phyloP scores from a whole-genome alignment of 2,113 vertebrate species.

The Eublepharis macularius region DNA sequence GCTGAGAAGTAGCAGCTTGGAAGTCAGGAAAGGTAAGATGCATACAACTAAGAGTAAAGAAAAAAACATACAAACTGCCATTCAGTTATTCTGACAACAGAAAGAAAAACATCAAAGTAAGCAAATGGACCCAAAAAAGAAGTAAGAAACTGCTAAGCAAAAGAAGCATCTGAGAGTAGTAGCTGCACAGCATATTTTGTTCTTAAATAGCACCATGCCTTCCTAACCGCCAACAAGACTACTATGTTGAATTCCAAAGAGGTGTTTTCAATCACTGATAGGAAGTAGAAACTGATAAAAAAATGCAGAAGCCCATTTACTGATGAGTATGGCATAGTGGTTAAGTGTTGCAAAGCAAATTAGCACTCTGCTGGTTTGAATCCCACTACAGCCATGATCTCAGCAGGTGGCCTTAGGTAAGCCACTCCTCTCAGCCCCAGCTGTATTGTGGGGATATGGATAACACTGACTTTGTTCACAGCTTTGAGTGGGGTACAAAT shows the following conservation, averaged over 20 bases:
- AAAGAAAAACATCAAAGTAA: neutral
- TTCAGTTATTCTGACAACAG: neutral
- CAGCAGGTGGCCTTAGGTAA: no score
- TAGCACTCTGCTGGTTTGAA: no score
- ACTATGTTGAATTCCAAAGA: neutral
- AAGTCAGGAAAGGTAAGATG: neutral
- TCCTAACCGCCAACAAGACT: neutral
- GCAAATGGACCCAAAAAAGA: neutral
- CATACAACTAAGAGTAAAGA: neutral
- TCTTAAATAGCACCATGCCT: neutral
- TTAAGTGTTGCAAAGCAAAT: no score
- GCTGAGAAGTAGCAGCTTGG: neutral
- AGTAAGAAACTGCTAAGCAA: neutral
- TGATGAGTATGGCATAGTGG: neutral
- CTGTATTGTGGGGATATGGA: no score
- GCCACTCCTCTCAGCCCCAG: no score
- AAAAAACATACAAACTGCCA: neutral
- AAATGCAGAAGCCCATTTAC: no score
- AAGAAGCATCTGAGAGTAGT: neutral
- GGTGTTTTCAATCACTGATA: neutral
- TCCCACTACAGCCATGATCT: no score
- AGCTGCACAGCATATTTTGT: fast-evolving
- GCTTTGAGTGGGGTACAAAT: no score
- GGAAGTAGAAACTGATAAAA: neutral
- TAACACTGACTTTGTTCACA: no score